Base-by-base conservation (phyloP, 1,140 invertebrate species). In the Drosophila persimilis region DNA sequence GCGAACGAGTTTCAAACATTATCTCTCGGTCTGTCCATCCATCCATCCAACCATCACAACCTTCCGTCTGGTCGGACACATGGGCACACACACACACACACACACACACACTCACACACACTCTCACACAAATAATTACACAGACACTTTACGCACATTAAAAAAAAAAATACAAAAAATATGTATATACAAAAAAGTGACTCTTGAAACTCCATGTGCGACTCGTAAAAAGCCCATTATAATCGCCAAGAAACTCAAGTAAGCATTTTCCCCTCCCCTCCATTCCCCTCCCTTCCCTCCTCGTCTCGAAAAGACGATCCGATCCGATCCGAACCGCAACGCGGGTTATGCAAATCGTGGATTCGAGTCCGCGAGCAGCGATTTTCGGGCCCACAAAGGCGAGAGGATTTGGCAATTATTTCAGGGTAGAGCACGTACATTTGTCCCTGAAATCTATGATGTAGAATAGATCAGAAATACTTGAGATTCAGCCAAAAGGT, bases 1-100 rank as follows among this genome's bases (percentile, higher is more conserved):
- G 59, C 58, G 63, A 70, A 74, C 77, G 60, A 64, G 70, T 79
- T 69, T 70, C 13, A 51, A 63, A 62, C 58, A 67, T 81, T 77
- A 77, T 67, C 58, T 74, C 48, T 48, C 52, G n/a, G 11, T 11
- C 35, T 13, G 3, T 9, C 35, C 31, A 9, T 11, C 35, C 35
- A 11, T n/a, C n/a, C 45, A 17, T 51, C 43, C 41, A 46, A 41
- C 50, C 35, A 57, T 41, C 61, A 54, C 29, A 44, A 55, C 45
- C 52, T 35, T 35, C 31, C 31, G 35, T 39, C 35, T 39, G 11
- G 2, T 13, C 35, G 11, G 47, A 60, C 62, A 47, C 11, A 53
- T 31, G 29, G 7, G 29, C 58, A 43, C 24, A 35, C 26, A 54
- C 52, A 51, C 31, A 50, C 17, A n/a, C 29, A 13, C 44, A 67